Evolutionary conservation across 2,797 vertebrate species (phyloP), one percentile per base, ranked within the genome.

Genomic region (Lepilemur ruficaudatus): DNA sequence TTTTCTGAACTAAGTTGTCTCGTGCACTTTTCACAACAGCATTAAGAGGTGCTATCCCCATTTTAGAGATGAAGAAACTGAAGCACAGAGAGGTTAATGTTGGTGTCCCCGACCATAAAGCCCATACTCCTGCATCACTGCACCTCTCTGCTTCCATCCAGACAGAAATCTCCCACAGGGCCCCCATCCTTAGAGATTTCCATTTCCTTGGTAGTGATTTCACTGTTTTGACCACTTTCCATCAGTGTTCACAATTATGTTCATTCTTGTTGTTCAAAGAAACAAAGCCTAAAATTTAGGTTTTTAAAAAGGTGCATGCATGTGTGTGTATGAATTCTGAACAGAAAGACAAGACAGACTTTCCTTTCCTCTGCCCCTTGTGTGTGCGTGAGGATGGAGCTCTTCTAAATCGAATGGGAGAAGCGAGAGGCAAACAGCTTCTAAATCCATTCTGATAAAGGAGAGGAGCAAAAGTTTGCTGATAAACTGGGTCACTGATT

Each of bases 1-100:
- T 63, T 87, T 84, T 84, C 43, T 84, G 55, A 88, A 82, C 50
- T 41, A 67, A 69, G 67, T 63, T 57, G 17, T 57, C 50, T 80
- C 25, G 15, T 17, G 10, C 48, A n/a, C 30, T 70, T 80, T 93
- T 43, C 78, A 92, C 35, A 41, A 38, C 14, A 89, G 52, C 23
- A 9, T 63, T n/a, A 25, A 88, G 79, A 85, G 9, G 23, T 43
- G 18, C 28, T 9, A 17, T 38, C 11, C n/a, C 30, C 10, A 13
- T 63, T 28, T 73, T 38, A 69, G 15, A 59, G 23, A 55, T 5
- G n/a, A 67, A 63, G 69, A 48, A 86, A 43, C 32, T 35, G 4
- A 48, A 30, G 32, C 13, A 41, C 48, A 61, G 83, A 43, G 35
- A 73, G 7, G 32, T 52, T 38, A 48, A 57, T 18, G 5, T 20